Conservation (phyloP, 2,888 invertebrate species). For the Mactromeris polynyma region DNA sequence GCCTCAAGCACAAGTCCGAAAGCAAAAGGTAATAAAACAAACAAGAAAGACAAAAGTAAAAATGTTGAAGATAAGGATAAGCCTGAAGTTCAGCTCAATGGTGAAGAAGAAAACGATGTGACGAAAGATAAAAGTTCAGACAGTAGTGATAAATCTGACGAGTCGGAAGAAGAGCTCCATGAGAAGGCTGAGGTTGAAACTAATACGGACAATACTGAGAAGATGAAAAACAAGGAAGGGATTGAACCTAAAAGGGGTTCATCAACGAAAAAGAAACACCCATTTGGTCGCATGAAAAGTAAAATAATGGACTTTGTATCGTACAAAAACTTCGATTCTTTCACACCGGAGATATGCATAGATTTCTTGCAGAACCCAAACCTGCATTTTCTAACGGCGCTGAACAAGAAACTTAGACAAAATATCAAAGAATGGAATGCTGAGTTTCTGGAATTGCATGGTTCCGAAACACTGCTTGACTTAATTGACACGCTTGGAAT, state of each 20-base stretch:
- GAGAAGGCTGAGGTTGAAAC: constrained; percentile 12
- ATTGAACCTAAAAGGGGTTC: not conserved
- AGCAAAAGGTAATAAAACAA: not conserved
- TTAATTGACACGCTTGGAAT: constrained; percentile 83
- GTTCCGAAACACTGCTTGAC: constrained; percentile 81
- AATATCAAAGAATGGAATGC: constrained; percentile 82
- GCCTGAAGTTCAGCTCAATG: not conserved
- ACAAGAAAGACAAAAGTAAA: not conserved
- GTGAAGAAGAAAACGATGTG: not conserved
- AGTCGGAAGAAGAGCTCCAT: not conserved
- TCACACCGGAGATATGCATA: constrained; percentile 80
- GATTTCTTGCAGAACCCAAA: constrained; percentile 76
- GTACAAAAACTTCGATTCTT: constrained; percentile 78
- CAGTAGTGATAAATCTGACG: not conserved
- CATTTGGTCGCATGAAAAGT: constrained; percentile 61
- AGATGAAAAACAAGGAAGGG: not conserved
- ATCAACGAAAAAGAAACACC: constrained; percentile 38
- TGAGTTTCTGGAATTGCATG: constrained; percentile 84
- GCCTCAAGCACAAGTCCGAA: not conserved
- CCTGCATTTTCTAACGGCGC: constrained; percentile 77
- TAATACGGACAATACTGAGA: not conserved
- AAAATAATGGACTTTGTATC: constrained; percentile 73
- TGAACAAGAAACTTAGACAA: constrained; percentile 82
- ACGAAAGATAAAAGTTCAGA: not conserved
- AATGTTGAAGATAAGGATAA: not conserved